These are phyloP conservation scores for Balaeniceps rex DNA, from an alignment of 2,113 vertebrate species.

Conservation along the genomic window DNA sequence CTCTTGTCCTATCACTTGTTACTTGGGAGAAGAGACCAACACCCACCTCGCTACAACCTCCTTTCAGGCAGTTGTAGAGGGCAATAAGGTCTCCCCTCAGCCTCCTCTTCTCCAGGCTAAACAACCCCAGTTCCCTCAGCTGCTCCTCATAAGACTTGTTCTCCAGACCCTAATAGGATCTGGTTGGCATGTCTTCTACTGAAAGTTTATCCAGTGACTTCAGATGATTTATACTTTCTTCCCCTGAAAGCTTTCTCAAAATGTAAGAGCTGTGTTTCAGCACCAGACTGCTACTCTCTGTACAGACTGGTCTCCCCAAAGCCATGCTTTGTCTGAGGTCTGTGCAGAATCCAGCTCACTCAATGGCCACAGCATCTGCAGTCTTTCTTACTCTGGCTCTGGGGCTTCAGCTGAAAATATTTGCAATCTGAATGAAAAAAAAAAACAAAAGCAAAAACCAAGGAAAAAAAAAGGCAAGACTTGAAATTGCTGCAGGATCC, in stretches of 20 bases:
- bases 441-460: not conserved
- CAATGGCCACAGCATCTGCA: not conserved
- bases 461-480: not conserved
- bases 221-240: not conserved
- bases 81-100: too few relatives aligned
- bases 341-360: not conserved
- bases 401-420: not conserved
- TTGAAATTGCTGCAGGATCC: not conserved
- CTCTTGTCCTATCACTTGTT: too few relatives aligned
- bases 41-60: too few relatives aligned
- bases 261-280: not conserved
- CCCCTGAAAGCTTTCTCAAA: not conserved
- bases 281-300: not conserved
- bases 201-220: not conserved
- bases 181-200: not conserved
- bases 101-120: too few relatives aligned
- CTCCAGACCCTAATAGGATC: too few relatives aligned
- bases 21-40: too few relatives aligned
- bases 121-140: too few relatives aligned
- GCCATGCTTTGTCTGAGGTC: not conserved
- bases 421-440: not conserved
- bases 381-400: not conserved
- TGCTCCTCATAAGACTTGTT: too few relatives aligned
- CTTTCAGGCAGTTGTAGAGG: too few relatives aligned
- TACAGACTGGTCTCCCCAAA: not conserved